Base-by-base conservation (phyloP, 2,888 invertebrate species). In the Agriopis leucophaearia region DNA sequence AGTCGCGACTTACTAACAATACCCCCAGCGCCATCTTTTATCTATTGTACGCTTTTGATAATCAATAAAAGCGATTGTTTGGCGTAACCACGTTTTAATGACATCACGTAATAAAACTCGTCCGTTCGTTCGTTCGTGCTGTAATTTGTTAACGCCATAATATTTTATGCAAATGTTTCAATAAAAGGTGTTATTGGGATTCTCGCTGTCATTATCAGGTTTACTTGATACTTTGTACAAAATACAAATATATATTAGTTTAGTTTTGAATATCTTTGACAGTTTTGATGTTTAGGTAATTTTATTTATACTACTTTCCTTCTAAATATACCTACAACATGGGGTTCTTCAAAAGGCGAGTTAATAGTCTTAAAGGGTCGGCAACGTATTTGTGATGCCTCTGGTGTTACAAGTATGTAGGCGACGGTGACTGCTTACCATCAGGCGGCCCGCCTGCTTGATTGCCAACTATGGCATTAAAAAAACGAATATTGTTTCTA, bases 21-120 rank as follows among this genome's bases (percentile, higher is more conserved):
- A 88, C 88, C 79, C 75, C 80, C 88, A 92, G 86, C 92, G 92
- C 92, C 92, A 93, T 92, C 90, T 90, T 88, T 88, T 87, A 89
- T 88, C 91, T 92, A 91, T 92, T 92, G 91, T 92, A 79, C 82
- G 84, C 85, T 81, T 86, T 88, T 90, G 85, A 89, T 89, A 88
- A 91, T 90, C 90, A 91, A 90, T 92, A 90, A 88, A 87, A 55
- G 81, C 82, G 82, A 77, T 79, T 75, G 78, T 78, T 82, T 81
- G 78, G 80, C 81, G 77, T 79, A 74, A 79, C 78, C 76, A 77
- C 77, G 70, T 68, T 76, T 78, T 81, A 80, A 78, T 77, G 69
- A 73, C 68, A 69, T 73, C 70, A 72, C 66, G 58, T 64, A 51
- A 67, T n/a, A n/a, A n/a, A n/a, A n/a, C n/a, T n/a, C n/a, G n/a